These are phyloP conservation scores for Rhadinocentrus ornatus DNA, from an alignment of 2,797 vertebrate species.

Conservation along the genomic window DNA sequence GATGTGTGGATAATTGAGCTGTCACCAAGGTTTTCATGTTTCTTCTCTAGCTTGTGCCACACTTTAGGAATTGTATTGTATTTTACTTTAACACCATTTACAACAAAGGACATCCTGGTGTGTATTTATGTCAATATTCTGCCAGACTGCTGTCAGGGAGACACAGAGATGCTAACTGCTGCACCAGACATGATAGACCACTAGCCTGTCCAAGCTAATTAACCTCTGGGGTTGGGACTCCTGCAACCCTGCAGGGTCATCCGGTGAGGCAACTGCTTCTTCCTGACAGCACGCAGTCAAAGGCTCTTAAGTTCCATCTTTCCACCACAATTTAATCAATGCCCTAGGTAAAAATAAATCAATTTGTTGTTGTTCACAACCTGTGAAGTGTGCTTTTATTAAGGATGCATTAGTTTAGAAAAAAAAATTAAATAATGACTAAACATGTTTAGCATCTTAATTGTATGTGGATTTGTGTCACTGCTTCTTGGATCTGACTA, in stretches of 20 bases:
- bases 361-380: background rate
- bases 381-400: background rate
- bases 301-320: constrained; percentile 7
- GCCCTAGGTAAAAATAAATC: background rate
- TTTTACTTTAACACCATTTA: constrained; percentile 78
- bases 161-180: constrained; percentile 60
- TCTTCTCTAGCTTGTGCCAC: constrained; percentile 59
- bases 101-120: constrained; percentile 77
- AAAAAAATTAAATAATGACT: background rate
- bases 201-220: constrained; percentile 78
- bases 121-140: constrained; percentile 77
- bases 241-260: constrained; percentile 73
- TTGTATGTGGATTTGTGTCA: background rate
- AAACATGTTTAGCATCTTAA: background rate
- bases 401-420: background rate
- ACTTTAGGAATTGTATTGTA: constrained; percentile 77
- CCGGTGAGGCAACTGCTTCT: constrained; percentile 65
- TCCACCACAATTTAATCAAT: constrained; percentile 12
- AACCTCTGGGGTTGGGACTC: constrained; percentile 75
- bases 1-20: constrained; percentile 84
- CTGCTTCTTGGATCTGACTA: background rate
- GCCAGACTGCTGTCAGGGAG: constrained; percentile 64
- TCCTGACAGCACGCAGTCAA: constrained; percentile 46
- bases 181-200: constrained; percentile 60
- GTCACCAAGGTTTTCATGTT: constrained; percentile 78